A percentile compares a stretch with the other conserved stretches of the same genome.
Evolutionary conservation across 2,113 vertebrate genomes (phyloP).

Genomic region (Microcebus ravelobensis): DNA sequence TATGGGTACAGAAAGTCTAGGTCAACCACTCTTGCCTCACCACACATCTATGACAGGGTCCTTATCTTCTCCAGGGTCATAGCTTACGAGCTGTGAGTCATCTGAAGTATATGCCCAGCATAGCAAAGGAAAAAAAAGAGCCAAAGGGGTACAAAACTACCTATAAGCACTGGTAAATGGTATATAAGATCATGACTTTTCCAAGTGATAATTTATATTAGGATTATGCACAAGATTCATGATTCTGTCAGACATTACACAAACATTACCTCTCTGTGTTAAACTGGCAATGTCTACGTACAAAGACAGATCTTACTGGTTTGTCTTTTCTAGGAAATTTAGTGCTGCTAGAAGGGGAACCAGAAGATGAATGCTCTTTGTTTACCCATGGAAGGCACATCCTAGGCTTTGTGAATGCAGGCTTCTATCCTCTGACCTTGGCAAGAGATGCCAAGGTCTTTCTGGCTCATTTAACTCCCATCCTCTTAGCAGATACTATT

Average conservation of each 20-base stretch:
- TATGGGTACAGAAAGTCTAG: neutral
- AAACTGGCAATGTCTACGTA: neutral
- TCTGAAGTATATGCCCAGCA: constrained; percentile 1
- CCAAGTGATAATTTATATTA: neutral
- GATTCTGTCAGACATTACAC: neutral
- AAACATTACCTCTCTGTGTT: neutral
- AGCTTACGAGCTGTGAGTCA: constrained; percentile 53
- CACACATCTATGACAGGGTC: constrained; percentile 49
- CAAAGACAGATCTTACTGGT: neutral
- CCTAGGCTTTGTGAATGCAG: constrained; percentile 32
- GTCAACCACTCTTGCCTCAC: constrained; percentile 28
- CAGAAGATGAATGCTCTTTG: constrained; percentile 15
- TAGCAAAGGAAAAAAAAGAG: neutral
- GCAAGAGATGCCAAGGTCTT: constrained; percentile 44
- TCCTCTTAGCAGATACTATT: constrained; percentile 27
- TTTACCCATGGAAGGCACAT: constrained; percentile 40
- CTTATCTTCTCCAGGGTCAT: constrained; percentile 10
- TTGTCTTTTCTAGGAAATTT: neutral
- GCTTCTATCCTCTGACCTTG: constrained; percentile 68
- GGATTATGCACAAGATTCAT: neutral
- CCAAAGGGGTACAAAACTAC: constrained; percentile 13
- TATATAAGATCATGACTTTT: neutral
- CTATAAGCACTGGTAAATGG: neutral
- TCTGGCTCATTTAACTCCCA: constrained; percentile 56
- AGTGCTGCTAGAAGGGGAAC: neutral